These are phyloP conservation scores for Poeciliopsis occidentalis DNA, from an alignment of 2,113 vertebrate genomes.

Conservation along the genomic window DNA sequence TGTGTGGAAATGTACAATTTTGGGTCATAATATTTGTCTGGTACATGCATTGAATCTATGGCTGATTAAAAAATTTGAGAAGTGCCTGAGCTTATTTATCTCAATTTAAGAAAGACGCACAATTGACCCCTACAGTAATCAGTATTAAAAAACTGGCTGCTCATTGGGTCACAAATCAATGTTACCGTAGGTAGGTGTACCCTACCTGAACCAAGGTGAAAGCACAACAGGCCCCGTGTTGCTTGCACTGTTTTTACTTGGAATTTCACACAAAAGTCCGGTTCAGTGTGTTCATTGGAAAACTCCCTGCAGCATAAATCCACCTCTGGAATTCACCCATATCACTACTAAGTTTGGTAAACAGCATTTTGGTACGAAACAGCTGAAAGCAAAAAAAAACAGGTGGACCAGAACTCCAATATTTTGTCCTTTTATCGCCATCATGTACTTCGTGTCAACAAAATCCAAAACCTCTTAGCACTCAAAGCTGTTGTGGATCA, in stretches of 20 bases:
- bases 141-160: constrained; percentile 6
- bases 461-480: no score
- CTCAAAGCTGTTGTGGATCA: no score
- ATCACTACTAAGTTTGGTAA: background rate
- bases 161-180: constrained; percentile 7
- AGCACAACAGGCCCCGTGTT: background rate
- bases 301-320: background rate
- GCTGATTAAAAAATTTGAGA: constrained; percentile 31
- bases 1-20: constrained; percentile 51
- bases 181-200: background rate
- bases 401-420: no score
- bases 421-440: no score
- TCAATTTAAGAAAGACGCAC: constrained; percentile 11
- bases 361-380: background rate
- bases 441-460: no score
- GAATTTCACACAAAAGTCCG: background rate
- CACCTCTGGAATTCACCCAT: background rate
- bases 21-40: constrained; percentile 71
- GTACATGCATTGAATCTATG: constrained; percentile 43
- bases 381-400: no score
- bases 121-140: background rate
- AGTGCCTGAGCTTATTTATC: constrained; percentile 55
- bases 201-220: background rate
- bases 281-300: background rate
- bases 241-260: background rate